Evolutionary conservation across 1,140 invertebrate species (phyloP).

Genomic region (Tetraneura akinire): DNA sequence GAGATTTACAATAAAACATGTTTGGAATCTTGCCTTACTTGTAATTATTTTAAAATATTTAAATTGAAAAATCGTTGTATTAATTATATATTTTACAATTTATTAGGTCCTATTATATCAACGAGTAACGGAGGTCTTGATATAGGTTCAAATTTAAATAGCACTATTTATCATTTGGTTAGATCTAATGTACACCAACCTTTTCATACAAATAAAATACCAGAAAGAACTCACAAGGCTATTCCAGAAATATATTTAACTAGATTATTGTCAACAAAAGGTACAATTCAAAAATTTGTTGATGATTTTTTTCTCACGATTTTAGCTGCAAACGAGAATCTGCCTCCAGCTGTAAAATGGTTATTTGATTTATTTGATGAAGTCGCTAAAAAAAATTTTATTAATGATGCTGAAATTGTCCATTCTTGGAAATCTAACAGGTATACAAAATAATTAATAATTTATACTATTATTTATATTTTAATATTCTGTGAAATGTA

Average conservation of each 20-base stretch:
- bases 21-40: conserved; percentile 80
- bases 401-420: conserved; percentile 84
- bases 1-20: conserved; percentile 75
- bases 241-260: conserved; percentile 96
- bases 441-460: conserved; percentile 54
- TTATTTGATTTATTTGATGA: conserved; percentile 92
- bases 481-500: no score
- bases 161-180: conserved; percentile 74
- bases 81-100: conserved; percentile 21
- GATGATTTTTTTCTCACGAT: conserved; percentile 92
- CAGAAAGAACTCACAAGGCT: conserved; percentile 83
- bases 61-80: neutral
- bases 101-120: conserved; percentile 56
- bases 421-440: conserved; percentile 96
- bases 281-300: conserved; percentile 94
- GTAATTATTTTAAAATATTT: conserved; percentile 58
- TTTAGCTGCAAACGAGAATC: conserved; percentile 82
- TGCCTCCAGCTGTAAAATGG: conserved; percentile 93
- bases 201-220: conserved; percentile 62
- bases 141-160: conserved; percentile 68
- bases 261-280: conserved; percentile 87
- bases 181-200: conserved; percentile 71
- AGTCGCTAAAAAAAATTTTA: conserved; percentile 79
- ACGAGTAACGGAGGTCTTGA: conserved; percentile 74
- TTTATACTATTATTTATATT: no score